Evolutionary conservation across 2,113 vertebrate species (phyloP).

Genomic region (Ochotona princeps): DNA sequence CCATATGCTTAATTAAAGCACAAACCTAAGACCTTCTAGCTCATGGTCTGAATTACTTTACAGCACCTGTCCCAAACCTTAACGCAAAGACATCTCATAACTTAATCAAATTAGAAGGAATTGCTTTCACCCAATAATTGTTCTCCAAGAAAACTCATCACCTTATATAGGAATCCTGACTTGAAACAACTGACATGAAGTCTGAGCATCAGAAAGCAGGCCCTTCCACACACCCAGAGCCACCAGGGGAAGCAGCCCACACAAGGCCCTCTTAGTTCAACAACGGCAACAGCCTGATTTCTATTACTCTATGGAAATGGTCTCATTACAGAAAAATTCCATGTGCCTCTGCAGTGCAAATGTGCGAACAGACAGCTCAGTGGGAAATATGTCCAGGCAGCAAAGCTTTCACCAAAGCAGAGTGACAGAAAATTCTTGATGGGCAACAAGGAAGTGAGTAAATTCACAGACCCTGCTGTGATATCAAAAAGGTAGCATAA

Average conservation of each 20-base stretch:
- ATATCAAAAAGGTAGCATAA: neutral
- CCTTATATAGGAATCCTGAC: neutral
- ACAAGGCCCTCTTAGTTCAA: neutral
- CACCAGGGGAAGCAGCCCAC: neutral
- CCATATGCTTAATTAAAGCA: conserved; percentile 4
- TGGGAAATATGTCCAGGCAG: conserved; percentile 9
- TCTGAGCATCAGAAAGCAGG: neutral
- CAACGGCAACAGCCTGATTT: neutral
- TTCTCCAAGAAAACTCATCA: neutral
- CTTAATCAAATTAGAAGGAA: neutral
- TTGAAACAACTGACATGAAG: neutral
- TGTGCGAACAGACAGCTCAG: neutral
- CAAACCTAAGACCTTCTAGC: neutral
- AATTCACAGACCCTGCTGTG: neutral
- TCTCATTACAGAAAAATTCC: conserved; percentile 56
- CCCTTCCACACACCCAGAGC: neutral
- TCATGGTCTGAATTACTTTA: neutral
- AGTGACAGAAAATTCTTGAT: neutral
- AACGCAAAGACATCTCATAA: neutral
- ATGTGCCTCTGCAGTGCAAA: neutral
- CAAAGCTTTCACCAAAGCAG: neutral
- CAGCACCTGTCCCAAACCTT: neutral
- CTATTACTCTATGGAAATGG: conserved; percentile 42
- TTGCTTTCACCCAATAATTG: neutral
- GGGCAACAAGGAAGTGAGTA: neutral